Conservation (phyloP, 2,888 invertebrate genomes). For the Bombylius discolor region DNA sequence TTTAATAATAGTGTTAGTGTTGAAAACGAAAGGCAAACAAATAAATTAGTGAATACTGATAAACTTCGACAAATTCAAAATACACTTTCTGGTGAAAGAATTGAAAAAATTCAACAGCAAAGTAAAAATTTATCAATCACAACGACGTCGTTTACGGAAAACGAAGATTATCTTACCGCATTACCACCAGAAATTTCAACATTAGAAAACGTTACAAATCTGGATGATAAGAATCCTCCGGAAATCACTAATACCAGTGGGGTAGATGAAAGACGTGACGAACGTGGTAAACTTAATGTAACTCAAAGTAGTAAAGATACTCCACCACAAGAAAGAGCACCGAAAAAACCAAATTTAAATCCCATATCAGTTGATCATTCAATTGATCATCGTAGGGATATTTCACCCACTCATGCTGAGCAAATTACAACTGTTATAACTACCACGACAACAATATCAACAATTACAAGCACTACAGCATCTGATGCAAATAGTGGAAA, state of each 20-base stretch:
- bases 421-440: background rate
- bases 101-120: conserved; percentile 20
- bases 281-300: conserved; percentile 26
- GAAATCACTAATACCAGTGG: conserved; percentile 6
- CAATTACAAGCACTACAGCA: conserved; percentile 14
- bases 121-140: conserved; percentile 20
- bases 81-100: conserved; percentile 31
- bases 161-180: conserved; percentile 14
- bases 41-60: conserved; percentile 17
- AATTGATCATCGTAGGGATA: background rate
- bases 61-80: conserved; percentile 28
- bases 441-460: conserved; percentile 19
- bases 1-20: background rate
- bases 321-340: conserved; percentile 32
- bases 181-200: conserved; percentile 4
- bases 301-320: conserved; percentile 32
- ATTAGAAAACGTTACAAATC: background rate
- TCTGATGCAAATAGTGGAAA: conserved; percentile 16
- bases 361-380: background rate
- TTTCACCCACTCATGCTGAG: background rate
- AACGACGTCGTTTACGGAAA: conserved; percentile 22
- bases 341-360: conserved; percentile 23
- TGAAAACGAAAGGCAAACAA: conserved; percentile 6
- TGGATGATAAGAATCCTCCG: background rate
- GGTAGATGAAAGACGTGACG: conserved; percentile 1